Evolutionary conservation across 2,797 vertebrate genomes (phyloP), one percentile per base, ranked within the genome.

Genomic region (Novumbra hubbsi): DNA sequence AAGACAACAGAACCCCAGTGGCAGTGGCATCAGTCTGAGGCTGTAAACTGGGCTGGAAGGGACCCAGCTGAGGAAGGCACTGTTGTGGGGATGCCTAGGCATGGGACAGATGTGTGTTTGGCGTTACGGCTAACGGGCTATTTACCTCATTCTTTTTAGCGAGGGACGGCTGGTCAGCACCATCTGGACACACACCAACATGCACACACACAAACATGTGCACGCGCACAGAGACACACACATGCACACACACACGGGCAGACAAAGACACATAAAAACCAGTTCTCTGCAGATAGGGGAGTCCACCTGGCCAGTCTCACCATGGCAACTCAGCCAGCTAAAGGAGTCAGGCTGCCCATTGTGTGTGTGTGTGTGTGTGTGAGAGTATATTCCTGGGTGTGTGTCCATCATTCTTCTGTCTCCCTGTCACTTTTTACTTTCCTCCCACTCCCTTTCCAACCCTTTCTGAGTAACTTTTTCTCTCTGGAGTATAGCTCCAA

Each of bases 111-210:
- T 90, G 88, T 91, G 88, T 75, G 85, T 78, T 83, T 83, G 86
- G 92, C 91, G 92, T 94, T 91, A 92, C 89, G 88, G 89, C 90
- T 90, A 91, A 88, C 83, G 85, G 88, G 85, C 86, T 86, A 92
- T 92, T 92, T 91, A 90, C 86, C 89, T 85, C 89, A 85, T 86
- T 87, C 83, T 83, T 81, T 81, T 81, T 79, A 85, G 88, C 88
- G 89, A 91, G 86, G 81, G 79, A 89, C 48, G 88, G 86, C 84
- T 92, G 92, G 92, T 92, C 92, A 89, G 74, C 83, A 80, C 92
- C 93, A 93, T 93, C 93, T 94, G 93, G 90, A 89, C 81, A 77
- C 74, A 83, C 65, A 48, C 49, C 41, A n/a, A 6, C 66, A 68
- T 63, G 88, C 81, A 77, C 75, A 81, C 70, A 75, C 55, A 50